Percentiles rank a stretch among this genome's conserved stretches.
Conservation (phyloP, 2,888 invertebrate species). For the Heliconius ethilla region DNA sequence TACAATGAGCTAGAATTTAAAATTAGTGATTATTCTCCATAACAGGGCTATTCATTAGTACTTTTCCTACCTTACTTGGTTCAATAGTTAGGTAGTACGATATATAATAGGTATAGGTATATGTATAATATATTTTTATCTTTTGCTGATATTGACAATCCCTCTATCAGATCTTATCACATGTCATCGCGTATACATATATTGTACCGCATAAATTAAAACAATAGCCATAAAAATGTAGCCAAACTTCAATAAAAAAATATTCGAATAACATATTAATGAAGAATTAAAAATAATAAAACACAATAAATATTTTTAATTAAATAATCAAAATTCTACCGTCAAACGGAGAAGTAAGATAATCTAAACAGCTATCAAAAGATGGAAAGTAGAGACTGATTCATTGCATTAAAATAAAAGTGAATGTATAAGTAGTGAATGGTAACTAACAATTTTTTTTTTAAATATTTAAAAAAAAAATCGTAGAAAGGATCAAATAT, state of each 20-base stretch:
- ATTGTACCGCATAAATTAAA: constrained; percentile 42
- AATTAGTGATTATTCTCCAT: too few species aligned
- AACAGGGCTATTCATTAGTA: neutral
- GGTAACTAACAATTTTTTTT: neutral
- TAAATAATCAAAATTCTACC: neutral
- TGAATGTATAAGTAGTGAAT: neutral
- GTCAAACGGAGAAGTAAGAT: neutral
- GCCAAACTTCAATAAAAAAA: constrained; percentile 28
- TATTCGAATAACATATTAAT: neutral
- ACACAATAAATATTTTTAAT: neutral
- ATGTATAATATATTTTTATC: constrained; percentile 38
- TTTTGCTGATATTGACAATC: constrained; percentile 42
- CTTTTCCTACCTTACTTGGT: neutral
- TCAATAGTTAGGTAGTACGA: neutral
- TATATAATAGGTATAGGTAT: neutral
- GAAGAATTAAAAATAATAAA: neutral
- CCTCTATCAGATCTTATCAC: constrained; percentile 47
- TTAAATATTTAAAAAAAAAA: neutral
- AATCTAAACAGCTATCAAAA: constrained; percentile 15
- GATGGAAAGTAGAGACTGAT: neutral
- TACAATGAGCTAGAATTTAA: too few species aligned
- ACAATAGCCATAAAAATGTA: constrained; percentile 45
- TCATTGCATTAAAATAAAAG: constrained; percentile 13
- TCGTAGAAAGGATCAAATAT: neutral
- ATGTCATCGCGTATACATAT: constrained; percentile 33